phyloP scores from a whole-genome alignment of 2,113 vertebrate genomes.

The Circaetus cinerascens region DNA sequence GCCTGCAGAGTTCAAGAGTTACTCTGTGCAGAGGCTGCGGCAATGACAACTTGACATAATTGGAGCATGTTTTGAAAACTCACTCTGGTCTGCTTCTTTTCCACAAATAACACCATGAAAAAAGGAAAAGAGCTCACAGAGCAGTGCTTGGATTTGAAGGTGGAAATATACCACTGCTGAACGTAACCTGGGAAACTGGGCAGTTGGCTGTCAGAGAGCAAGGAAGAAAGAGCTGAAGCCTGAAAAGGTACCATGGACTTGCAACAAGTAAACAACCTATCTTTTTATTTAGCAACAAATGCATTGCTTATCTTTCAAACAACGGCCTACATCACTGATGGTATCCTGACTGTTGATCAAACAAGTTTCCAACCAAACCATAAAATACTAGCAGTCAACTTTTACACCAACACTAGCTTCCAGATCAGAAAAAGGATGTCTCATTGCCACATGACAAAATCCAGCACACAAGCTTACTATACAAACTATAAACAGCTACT shows the following conservation, averaged over 20 bases:
- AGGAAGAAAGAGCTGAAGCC: not conserved
- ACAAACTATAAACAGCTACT: constrained; percentile 7
- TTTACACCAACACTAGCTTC: not conserved
- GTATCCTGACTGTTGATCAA: not conserved
- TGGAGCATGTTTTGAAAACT: constrained; percentile 53
- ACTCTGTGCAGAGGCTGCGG: not conserved
- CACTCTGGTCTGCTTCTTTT: not conserved
- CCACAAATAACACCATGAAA: constrained; percentile 9
- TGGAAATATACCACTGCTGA: not conserved
- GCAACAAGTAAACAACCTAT: not conserved
- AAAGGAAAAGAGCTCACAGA: constrained; percentile 7
- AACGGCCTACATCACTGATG: not conserved
- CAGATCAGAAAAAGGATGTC: constrained; percentile 3
- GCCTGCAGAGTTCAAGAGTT: constrained; percentile 15
- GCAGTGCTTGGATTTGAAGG: not conserved
- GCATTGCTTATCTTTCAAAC: not conserved
- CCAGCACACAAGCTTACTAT: not conserved
- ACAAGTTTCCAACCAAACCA: not conserved
- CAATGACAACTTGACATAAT: constrained; percentile 47
- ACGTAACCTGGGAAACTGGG: not conserved
- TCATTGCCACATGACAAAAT: constrained; percentile 22
- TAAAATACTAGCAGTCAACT: not conserved
- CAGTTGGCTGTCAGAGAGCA: not conserved
- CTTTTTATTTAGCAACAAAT: not conserved
- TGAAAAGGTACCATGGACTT: not conserved